phyloP scores from a whole-genome alignment of 2,888 invertebrate species.

The Cosmorhoe ocellata region DNA sequence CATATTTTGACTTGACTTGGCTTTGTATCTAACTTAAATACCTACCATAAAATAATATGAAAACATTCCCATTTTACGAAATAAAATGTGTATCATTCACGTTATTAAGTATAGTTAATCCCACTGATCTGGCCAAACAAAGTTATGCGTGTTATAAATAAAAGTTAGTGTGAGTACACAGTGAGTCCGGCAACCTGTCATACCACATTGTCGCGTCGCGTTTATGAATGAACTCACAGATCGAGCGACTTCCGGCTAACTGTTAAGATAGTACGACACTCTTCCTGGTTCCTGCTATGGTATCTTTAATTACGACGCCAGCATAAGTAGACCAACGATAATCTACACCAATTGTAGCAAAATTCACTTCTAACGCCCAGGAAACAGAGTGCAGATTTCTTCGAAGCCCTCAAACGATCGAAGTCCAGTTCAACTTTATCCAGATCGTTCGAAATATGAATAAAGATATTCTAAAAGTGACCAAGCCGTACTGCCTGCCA shows the following conservation, averaged over 20 bases:
- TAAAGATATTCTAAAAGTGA: slow-evolving; percentile 79
- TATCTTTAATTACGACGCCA: slow-evolving; percentile 78
- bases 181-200: slow-evolving; percentile 56
- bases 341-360: slow-evolving; percentile 30
- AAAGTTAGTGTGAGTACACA: slow-evolving; percentile 49
- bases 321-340: slow-evolving; percentile 62
- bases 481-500: slow-evolving; percentile 47
- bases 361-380: slow-evolving; percentile 43
- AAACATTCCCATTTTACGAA: slow-evolving; percentile 74
- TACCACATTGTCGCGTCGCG: slow-evolving; percentile 73
- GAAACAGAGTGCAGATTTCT: slow-evolving; percentile 55
- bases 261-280: slow-evolving; percentile 82
- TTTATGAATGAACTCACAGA: slow-evolving; percentile 82
- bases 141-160: slow-evolving; percentile 54
- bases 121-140: slow-evolving; percentile 50
- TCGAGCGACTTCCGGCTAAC: slow-evolving; percentile 81
- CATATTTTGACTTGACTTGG: too few species aligned
- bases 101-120: slow-evolving; percentile 60
- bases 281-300: slow-evolving; percentile 82
- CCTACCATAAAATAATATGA: slow-evolving; percentile 38
- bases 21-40: too few species aligned
- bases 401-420: slow-evolving; percentile 50
- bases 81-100: slow-evolving; percentile 79
- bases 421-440: slow-evolving; percentile 69
- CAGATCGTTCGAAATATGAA: slow-evolving; percentile 78